A percentile compares a stretch with the other conserved stretches of the same genome.
phyloP scores from a whole-genome alignment of 2,113 vertebrate genomes.

The Cynoglossus semilaevis region DNA sequence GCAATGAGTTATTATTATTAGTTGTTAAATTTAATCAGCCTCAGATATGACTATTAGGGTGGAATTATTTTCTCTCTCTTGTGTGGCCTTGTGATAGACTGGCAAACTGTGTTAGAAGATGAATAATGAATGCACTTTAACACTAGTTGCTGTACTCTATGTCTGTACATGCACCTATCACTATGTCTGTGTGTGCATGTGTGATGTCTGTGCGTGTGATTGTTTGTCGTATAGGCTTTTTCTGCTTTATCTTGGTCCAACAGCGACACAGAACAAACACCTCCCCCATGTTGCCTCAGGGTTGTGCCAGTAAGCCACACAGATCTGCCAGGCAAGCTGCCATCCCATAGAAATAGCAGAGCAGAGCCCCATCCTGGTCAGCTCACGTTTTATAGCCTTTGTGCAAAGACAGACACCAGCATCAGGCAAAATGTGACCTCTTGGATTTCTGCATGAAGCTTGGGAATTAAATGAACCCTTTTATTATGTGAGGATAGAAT shows the following conservation, averaged over 20 bases:
- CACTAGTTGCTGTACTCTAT: slow-evolving; percentile 5
- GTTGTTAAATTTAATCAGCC: no score
- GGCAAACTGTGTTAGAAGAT: no score
- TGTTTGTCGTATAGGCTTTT: slow-evolving; percentile 56
- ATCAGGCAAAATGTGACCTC: slow-evolving; percentile 24
- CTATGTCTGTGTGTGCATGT: slow-evolving; percentile 27
- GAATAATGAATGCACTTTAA: background rate
- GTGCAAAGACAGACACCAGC: slow-evolving; percentile 49
- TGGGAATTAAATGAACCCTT: slow-evolving; percentile 11
- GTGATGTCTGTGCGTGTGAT: slow-evolving; percentile 12
- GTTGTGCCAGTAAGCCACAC: slow-evolving; percentile 67
- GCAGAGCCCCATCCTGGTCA: slow-evolving; percentile 42
- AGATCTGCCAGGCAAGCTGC: slow-evolving; percentile 70
- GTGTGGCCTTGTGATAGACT: no score
- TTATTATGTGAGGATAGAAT: background rate
- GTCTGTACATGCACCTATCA: slow-evolving; percentile 34
- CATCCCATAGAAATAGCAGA: slow-evolving; percentile 59
- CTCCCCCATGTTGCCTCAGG: slow-evolving; percentile 63
- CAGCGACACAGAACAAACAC: slow-evolving; percentile 74
- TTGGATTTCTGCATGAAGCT: slow-evolving; percentile 23
- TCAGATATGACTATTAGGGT: no score
- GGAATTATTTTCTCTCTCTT: no score
- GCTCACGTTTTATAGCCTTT: slow-evolving; percentile 54
- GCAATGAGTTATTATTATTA: no score
- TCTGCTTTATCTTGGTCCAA: slow-evolving; percentile 73